phyloP scores from a whole-genome alignment of 2,113 vertebrate species.

The Setophaga kirtlandii region DNA sequence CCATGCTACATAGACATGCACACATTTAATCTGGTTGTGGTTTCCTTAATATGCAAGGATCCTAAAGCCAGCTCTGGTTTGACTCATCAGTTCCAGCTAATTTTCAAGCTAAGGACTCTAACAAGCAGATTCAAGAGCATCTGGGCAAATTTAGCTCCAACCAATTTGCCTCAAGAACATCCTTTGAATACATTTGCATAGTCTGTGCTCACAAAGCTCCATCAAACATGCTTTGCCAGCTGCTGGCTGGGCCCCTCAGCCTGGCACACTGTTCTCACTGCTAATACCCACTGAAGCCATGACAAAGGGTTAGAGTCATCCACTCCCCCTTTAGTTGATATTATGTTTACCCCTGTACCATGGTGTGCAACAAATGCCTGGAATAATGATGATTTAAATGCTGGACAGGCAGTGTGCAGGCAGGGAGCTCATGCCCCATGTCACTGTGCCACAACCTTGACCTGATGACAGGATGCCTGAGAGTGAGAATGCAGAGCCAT shows the following conservation, averaged over 20 bases:
- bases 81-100: slow-evolving; percentile 40
- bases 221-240: slow-evolving; percentile 13
- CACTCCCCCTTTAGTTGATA: neutral
- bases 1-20: neutral
- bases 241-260: neutral
- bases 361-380: neutral
- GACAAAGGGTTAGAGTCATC: neutral
- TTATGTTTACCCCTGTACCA: neutral
- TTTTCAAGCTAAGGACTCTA: slow-evolving; percentile 43
- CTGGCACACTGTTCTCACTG: neutral
- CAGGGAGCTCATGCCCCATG: neutral
- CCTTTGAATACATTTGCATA: slow-evolving; percentile 55
- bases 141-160: slow-evolving; percentile 53
- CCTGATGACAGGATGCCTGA: neutral
- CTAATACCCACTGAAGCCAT: neutral
- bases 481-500: neutral
- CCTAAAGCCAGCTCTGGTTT: slow-evolving; percentile 5
- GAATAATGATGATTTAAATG: neutral
- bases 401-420: neutral
- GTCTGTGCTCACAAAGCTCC: neutral
- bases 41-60: slow-evolving; percentile 25
- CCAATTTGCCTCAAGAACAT: slow-evolving; percentile 37
- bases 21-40: neutral
- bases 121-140: slow-evolving; percentile 46
- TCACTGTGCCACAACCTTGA: neutral